These are phyloP conservation scores for Rhagonycha lutea DNA, from an alignment of 2,888 invertebrate genomes.

Conservation along the genomic window DNA sequence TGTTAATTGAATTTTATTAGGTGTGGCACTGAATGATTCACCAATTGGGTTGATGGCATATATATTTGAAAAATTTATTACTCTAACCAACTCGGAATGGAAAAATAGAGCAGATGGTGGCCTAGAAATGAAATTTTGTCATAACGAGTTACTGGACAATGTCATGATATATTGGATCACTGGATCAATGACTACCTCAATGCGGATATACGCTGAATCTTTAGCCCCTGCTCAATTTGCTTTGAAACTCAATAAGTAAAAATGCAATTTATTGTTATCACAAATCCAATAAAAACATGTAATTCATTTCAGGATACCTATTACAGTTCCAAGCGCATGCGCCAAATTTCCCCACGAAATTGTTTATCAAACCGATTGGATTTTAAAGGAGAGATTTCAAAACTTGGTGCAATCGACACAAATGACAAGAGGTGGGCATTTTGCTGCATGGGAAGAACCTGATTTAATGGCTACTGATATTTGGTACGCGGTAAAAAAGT, in stretches of 20 bases:
- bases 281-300: not conserved
- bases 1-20: slow-evolving; percentile 48
- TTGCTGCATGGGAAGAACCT: slow-evolving; percentile 80
- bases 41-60: slow-evolving; percentile 85
- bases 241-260: not conserved
- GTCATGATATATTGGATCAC: slow-evolving; percentile 79
- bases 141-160: slow-evolving; percentile 74
- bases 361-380: slow-evolving; percentile 60
- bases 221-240: not conserved
- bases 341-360: slow-evolving; percentile 76
- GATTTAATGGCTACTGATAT: slow-evolving; percentile 71
- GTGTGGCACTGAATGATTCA: slow-evolving; percentile 68
- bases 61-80: slow-evolving; percentile 83
- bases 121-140: slow-evolving; percentile 62
- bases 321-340: slow-evolving; percentile 71
- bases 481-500: slow-evolving; percentile 61
- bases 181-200: slow-evolving; percentile 69
- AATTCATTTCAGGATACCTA: slow-evolving; percentile 62
- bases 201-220: slow-evolving; percentile 71
- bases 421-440: slow-evolving; percentile 78
- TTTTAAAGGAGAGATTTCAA: slow-evolving; percentile 62
- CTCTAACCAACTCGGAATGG: slow-evolving; percentile 65
- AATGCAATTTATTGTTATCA: not conserved
- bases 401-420: slow-evolving; percentile 72
- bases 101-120: slow-evolving; percentile 64